Evolutionary conservation across 2,888 invertebrate species (phyloP), one percentile per base, ranked within the genome.

Genomic region (Zaprionus lineosus): DNA sequence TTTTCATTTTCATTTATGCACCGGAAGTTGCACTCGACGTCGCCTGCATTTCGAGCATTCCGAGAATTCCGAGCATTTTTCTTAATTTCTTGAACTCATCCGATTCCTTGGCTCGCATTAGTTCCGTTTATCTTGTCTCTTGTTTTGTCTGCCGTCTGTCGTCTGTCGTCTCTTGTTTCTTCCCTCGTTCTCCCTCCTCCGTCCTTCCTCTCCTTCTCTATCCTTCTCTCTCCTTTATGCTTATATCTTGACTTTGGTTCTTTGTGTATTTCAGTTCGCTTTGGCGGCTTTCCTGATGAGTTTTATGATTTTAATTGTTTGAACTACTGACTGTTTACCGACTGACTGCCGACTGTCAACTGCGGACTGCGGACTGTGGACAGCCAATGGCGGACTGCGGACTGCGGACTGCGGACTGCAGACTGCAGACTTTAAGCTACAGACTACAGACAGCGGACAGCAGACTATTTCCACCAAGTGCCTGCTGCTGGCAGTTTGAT

Each of bases 1-100:
- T n/a, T n/a, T n/a, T n/a, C n/a, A n/a, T n/a, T n/a, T n/a, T n/a
- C 78, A 82, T 79, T 79, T 82, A 78, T 82, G 71, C 78, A 79
- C 83, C 85, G 78, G 78, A 79, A 71, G 70, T 77, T 78, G 78
- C 84, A 76, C 77, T 65, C 56, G 53, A 46, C 64, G 46, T 62
- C 51, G 56, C 12, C 57, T 59, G 75, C 66, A 71, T 41, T 55
- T 43, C 28, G 19, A 33, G 56, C 36, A 43, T 55, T 76, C n/a
- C n/a, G n/a, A n/a, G n/a, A n/a, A n/a, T n/a, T 55, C 47, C 28
- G 19, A 33, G 56, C 36, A 43, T 55, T 76, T 73, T 77, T 69
- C 85, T 74, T 77, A 77, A 74, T 78, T 78, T 78, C 56, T 59
- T 39, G 48, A 73, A 40, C 31, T 48, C 41, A 40, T 62, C 52